Conservation (phyloP, 2,113 vertebrate genomes). For the Maccullochella peelii region DNA sequence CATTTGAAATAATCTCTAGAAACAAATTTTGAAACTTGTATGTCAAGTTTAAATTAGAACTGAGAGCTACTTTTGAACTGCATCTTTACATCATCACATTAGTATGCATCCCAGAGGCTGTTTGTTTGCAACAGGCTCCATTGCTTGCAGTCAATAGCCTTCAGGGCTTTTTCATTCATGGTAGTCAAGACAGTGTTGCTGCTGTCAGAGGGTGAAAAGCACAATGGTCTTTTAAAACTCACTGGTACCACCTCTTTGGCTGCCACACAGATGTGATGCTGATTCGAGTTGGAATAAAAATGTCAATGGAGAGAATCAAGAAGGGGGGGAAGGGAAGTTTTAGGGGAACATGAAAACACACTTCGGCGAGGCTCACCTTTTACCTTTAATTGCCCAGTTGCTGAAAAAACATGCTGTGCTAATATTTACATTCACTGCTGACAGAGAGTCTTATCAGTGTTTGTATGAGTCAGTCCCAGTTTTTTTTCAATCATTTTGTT, state of each 20-base stretch:
- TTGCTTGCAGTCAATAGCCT: conserved; percentile 68
- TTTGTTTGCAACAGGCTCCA: conserved; percentile 62
- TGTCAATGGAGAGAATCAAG: conserved; percentile 42
- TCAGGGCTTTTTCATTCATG: conserved; percentile 56
- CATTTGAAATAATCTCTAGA: not conserved
- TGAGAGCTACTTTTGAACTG: conserved; percentile 8
- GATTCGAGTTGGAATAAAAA: conserved; percentile 63
- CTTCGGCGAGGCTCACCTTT: conserved; percentile 2
- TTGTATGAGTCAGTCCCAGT: conserved; percentile 2
- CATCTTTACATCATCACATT: conserved; percentile 51
- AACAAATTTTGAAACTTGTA: not conserved
- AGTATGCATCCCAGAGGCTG: conserved; percentile 68
- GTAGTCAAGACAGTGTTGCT: conserved; percentile 68
- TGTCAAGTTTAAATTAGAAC: not conserved
- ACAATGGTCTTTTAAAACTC: conserved; percentile 71
- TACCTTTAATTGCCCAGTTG: not conserved
- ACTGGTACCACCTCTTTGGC: conserved; percentile 77
- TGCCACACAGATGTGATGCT: conserved; percentile 60
- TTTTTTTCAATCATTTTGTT: not conserved
- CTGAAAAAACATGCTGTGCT: conserved; percentile 15
- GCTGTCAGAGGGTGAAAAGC: conserved; percentile 68
- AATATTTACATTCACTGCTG: conserved; percentile 30
- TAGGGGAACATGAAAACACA: conserved; percentile 8
- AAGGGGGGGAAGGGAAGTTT: conserved; percentile 30
- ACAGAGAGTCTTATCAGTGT: not conserved